Evolutionary conservation across 2,797 vertebrate species (phyloP), one percentile per base, ranked within the genome.

Genomic region (Allobates femoralis): DNA sequence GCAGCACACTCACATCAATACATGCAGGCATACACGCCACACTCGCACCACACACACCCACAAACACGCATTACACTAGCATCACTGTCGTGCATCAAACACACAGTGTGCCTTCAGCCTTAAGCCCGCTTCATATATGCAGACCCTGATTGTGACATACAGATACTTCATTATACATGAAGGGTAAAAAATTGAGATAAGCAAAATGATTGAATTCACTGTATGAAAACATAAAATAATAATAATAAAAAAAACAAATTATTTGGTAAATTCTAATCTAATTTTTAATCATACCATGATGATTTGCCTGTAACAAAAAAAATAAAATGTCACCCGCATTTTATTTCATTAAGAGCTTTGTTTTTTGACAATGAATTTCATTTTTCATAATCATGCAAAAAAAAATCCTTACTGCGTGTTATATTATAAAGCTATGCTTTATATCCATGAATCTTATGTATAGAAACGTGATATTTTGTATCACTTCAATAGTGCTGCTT

Each of bases 401-500:
- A 80, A 80, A 80, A 64, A 10, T 19, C 16, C 37, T 60, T n/a
- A 37, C 32, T 23, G 69, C n/a, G 69, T 28, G 23, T 66, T 60
- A 28, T 21, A 62, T 79, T 79, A 46, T 80, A 41, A 16, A 80
- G 41, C 28, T 2, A 6, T 30, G 41, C 60, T 67, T 77, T 78
- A 84, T 67, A 84, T 64, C 41, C 28, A 34, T 78, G 41, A 37
- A 66, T 78, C 37, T 78, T 53, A 84, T 28, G 64, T 41, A 71
- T 32, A 71, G 64, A 79, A 85, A 79, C 3, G 23, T 77, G 37
- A 82, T 81, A 74, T 75, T 86, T 81, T 32, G 23, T 81, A 75
- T 75, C 28, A 37, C 14, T 66, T 64, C 41, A 81, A 62, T 69
- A 34, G n/a, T 76, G 75, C 64, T 26, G 32, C 21, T 87, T 73